Conservation (phyloP, 2,888 invertebrate genomes). For the Phyllotreta cruciferae region DNA sequence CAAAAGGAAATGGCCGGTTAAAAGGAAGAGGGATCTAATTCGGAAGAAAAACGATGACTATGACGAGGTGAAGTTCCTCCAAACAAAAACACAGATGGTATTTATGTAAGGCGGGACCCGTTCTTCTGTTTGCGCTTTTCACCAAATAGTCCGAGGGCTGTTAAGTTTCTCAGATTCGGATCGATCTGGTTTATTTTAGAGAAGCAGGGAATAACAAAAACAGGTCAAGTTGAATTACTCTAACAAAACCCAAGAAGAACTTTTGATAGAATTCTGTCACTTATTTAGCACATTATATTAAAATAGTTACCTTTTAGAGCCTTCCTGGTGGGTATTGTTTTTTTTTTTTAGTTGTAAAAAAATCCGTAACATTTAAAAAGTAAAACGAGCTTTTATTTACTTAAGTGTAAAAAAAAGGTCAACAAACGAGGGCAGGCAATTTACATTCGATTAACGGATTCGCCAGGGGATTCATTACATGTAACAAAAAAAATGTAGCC, state of each 20-base stretch:
- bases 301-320: no score
- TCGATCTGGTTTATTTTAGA: conserved; percentile 23
- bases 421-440: conserved; percentile 9
- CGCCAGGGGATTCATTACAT: background rate
- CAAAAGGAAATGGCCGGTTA: conserved; percentile 31
- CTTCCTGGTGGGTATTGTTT: no score
- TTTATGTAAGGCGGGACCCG: conserved; percentile 51
- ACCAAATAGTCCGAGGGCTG: conserved; percentile 32
- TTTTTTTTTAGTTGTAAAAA: no score
- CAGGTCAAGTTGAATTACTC: no score
- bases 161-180: conserved; percentile 20
- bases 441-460: conserved; percentile 11
- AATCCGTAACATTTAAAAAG: no score
- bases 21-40: conserved; percentile 41
- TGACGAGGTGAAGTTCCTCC: conserved; percentile 46
- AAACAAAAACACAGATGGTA: conserved; percentile 51
- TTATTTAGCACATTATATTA: background rate
- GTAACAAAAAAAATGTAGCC: conserved; percentile 23
- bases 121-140: conserved; percentile 44
- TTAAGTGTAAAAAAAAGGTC: background rate
- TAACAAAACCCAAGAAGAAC: background rate
- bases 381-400: no score
- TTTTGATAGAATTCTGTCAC: background rate
- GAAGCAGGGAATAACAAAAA: no score
- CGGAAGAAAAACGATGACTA: conserved; percentile 47